phyloP scores from a whole-genome alignment of 2,113 vertebrate species.

The Chelonoidis abingdonii region DNA sequence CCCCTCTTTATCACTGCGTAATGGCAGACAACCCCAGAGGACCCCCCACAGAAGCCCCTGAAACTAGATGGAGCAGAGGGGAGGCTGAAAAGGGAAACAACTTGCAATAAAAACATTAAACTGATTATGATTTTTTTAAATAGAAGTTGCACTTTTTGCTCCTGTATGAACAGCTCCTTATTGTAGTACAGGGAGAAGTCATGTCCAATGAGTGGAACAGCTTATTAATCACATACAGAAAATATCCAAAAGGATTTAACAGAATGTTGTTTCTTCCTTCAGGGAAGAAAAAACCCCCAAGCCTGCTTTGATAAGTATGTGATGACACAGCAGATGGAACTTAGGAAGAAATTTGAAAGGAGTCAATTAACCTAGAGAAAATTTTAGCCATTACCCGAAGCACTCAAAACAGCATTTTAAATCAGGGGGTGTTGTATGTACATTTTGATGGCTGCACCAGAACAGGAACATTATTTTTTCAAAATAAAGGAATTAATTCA shows the following conservation, averaged over 20 bases:
- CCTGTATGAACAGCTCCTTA: not conserved
- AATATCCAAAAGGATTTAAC: not conserved
- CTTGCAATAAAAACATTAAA: not conserved
- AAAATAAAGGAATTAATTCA: slow-evolving; percentile 47
- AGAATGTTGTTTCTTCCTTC: not conserved
- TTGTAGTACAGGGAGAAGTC: not conserved
- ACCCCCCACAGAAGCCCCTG: not conserved
- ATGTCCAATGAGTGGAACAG: not conserved
- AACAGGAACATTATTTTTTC: slow-evolving; percentile 51
- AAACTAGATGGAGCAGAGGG: not conserved
- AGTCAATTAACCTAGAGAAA: slow-evolving; percentile 35
- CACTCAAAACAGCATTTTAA: slow-evolving; percentile 67
- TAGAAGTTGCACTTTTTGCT: not conserved
- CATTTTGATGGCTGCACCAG: slow-evolving; percentile 35
- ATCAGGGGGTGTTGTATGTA: slow-evolving; percentile 35
- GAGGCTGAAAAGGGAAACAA: not conserved
- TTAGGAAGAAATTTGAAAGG: not conserved
- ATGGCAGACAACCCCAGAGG: not conserved
- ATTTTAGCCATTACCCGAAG: slow-evolving; percentile 45
- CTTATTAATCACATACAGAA: not conserved
- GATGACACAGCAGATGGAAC: accelerated
- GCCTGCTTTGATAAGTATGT: not conserved
- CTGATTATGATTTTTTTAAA: not conserved
- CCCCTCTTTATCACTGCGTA: not conserved
- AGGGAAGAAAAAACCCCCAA: slow-evolving; percentile 10